Evolutionary conservation across 2,888 invertebrate species (phyloP), one percentile per base, ranked within the genome.

Genomic region (Pegoplata infirma): DNA sequence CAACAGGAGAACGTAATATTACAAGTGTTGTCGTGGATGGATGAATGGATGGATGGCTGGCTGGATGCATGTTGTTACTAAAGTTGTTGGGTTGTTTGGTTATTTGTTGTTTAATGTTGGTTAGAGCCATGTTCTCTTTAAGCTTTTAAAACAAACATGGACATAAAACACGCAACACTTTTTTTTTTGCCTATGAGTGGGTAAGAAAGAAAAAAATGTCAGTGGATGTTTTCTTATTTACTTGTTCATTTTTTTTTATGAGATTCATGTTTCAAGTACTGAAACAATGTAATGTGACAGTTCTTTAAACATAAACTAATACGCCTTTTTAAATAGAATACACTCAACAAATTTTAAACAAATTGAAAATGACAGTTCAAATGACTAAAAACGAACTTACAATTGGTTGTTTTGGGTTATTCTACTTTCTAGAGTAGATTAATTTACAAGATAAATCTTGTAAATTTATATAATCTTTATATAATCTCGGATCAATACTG

Each of bases 101-200:
- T 25, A 25, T 6, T 25, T 25, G 3, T 55, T 72, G 36, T 49
- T 72, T 56, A 66, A 51, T 67, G 59, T 59, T 46, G 66, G 12
- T n/a, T 59, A 51, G 53, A 46, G 32, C 66, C 53, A 21, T 66
- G 55, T 59, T 46, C 51, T 47, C 25, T 47, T 47, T 36, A 23
- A 67, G 28, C 36, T 47, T n/a, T 21, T 25, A 75, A 59, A 67
- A 67, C 76, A 72, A 76, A 72, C 76, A 72, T 77, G 55, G 67
- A 19, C 67, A 32, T 55, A 23, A 56, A 40, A 63, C 76, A 76
- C 76, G 72, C 72, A 76, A 72, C 40, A 56, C n/a, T 64, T 72
- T 56, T 56, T 53, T 32, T n/a, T n/a, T n/a, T 1, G n/a, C 5
- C 12, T 56, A 58, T 23, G 21, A 67, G 46, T 59, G 32, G 46